Base-by-base conservation (phyloP, 37 sponge, comb jelly and placozoan species). In the Ianthella basta region DNA sequence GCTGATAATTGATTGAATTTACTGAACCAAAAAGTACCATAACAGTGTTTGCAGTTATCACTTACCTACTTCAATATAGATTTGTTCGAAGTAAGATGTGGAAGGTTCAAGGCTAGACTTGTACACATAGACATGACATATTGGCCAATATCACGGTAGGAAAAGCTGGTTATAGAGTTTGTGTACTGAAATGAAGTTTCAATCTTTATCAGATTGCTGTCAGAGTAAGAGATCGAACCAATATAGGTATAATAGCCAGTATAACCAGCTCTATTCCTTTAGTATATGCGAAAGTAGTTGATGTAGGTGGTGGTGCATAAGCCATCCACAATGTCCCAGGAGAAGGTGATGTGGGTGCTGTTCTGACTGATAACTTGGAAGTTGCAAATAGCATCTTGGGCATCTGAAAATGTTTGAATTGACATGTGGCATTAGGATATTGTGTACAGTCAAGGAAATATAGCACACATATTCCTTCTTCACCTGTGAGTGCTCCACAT, bases 241-340 rank as follows among this genome's bases (percentile, higher is more conserved):
- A 32, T 35, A 30, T 69, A 30, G 3, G 70, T 13, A 6, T 25
- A 5, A 25, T 61, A 32, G 29, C 70, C 70, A 30, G 70, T 32
- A 30, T 69, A 69, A 10, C n/a, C n/a, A n/a, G 50, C 6, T 44
- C 50, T 44, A 69, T 69, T 13, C 18, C 33, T 69, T 29, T 69
- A 69, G 70, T 69, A 69, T 6, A 69, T 69, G 33, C 34, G 19
- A 6, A 69, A 69, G 35, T 24, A 32, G 6, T 6, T 69, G 70
- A 69, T 69, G 70, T 69, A 32, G 34, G 33, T 69, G 70, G 70
- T 30, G 35, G 2, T 18, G 18, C 27, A 16, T 1, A 27, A 69
- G 19, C 70, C 70, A 30, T 35, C 34, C 70, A 34, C 35, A 30
- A 69, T 69, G 70, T 69, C 70, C 70, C 70, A 69, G 70, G 70